phyloP scores from a whole-genome alignment of 1,140 invertebrate genomes.

The Musca vetustissima region DNA sequence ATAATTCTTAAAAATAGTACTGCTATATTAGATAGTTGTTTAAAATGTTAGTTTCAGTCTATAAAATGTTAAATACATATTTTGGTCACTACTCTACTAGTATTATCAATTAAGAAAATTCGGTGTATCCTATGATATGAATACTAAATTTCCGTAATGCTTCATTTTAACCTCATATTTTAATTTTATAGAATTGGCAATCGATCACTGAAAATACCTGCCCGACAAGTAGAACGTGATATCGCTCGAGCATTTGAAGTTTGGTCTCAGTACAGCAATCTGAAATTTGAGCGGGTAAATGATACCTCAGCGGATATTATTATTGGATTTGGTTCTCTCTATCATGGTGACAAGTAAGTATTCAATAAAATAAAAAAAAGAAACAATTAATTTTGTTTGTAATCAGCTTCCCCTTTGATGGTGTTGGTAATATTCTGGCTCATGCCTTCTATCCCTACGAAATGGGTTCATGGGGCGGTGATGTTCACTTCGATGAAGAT shows the following conservation, averaged over 20 bases:
- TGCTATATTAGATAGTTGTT: too few species aligned
- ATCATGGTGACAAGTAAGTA: conserved; percentile 63
- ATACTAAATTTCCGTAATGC: too few species aligned
- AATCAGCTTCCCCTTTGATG: conserved; percentile 66
- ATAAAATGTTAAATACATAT: too few species aligned
- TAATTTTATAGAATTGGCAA: conserved; percentile 69
- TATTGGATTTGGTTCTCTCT: conserved; percentile 63
- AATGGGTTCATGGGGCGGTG: conserved; percentile 60
- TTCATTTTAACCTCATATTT: too few species aligned
- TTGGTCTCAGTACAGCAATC: conserved; percentile 65
- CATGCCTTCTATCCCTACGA: conserved; percentile 74
- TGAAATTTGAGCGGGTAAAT: conserved; percentile 59
- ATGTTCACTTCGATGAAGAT: conserved; percentile 77
- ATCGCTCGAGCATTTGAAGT: conserved; percentile 62
- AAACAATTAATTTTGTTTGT: background rate
- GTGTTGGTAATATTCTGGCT: conserved; percentile 68
- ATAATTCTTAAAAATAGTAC: too few species aligned
- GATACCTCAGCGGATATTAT: conserved; percentile 65
- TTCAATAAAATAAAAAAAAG: background rate
- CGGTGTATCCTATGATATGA: too few species aligned
- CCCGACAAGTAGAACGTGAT: conserved; percentile 58
- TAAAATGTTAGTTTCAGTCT: too few species aligned
- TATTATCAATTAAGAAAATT: too few species aligned
- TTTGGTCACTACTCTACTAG: too few species aligned
- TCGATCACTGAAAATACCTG: conserved; percentile 63